Evolutionary conservation across 2,797 vertebrate species (phyloP).

Genomic region (Paguma larvata): DNA sequence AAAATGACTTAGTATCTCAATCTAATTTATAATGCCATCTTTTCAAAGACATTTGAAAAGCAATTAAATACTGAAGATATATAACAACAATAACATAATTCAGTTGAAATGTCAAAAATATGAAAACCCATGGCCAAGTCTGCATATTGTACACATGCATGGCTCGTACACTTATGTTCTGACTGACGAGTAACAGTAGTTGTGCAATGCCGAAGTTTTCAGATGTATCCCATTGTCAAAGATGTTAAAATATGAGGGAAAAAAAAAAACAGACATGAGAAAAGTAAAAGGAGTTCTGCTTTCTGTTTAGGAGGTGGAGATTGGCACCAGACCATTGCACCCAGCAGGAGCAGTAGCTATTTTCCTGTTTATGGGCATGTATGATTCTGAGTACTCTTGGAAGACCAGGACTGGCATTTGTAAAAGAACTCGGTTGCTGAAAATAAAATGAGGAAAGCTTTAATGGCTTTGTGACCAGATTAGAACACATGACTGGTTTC

Average conservation of each 20-base stretch:
- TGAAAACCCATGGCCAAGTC: neutral
- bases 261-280: neutral
- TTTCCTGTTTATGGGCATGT: neutral
- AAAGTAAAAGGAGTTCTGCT: neutral
- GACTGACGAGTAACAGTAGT: neutral
- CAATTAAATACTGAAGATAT: neutral
- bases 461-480: neutral
- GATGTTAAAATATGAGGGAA: neutral
- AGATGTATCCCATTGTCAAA: neutral
- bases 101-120: neutral
- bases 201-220: neutral
- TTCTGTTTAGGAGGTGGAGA: neutral
- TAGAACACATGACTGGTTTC: neutral
- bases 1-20: neutral
- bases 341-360: neutral
- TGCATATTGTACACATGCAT: neutral
- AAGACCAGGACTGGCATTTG: neutral
- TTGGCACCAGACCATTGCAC: neutral
- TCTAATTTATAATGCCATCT: neutral
- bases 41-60: neutral
- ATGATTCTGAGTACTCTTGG: neutral
- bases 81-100: neutral
- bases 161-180: neutral
- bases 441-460: neutral
- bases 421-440: neutral